Conservation (phyloP, 2,113 vertebrate genomes). For the Scopus umbretta region DNA sequence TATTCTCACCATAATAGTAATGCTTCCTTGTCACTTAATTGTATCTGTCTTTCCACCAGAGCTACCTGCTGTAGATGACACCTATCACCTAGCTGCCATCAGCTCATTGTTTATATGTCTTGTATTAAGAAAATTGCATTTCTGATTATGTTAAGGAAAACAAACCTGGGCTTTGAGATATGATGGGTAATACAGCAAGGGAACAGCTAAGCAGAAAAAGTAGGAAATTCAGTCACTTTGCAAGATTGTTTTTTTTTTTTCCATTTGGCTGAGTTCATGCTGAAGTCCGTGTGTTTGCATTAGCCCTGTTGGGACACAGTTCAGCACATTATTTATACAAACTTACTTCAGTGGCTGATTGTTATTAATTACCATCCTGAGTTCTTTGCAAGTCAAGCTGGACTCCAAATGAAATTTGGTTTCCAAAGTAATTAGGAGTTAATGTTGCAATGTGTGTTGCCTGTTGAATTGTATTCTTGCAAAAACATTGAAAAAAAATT, state of each 20-base stretch:
- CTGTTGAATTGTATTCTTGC: not conserved
- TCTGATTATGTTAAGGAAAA: not conserved
- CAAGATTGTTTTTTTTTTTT: constrained; percentile 33
- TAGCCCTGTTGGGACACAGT: constrained; percentile 78
- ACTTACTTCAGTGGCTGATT: constrained; percentile 73
- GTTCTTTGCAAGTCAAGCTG: constrained; percentile 48
- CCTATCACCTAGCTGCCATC: not conserved
- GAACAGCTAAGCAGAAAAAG: not conserved
- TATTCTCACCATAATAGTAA: not conserved
- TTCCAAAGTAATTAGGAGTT: constrained; percentile 44
- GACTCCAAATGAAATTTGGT: constrained; percentile 30
- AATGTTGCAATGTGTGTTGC: constrained; percentile 3
- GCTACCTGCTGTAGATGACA: not conserved
- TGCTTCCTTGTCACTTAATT: not conserved
- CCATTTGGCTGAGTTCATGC: constrained; percentile 75
- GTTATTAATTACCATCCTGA: constrained; percentile 82
- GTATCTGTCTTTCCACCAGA: not conserved
- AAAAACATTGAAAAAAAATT: not conserved
- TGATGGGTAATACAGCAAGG: constrained; percentile 71
- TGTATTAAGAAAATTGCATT: not conserved
- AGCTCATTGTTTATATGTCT: not conserved
- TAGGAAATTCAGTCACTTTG: constrained; percentile 51
- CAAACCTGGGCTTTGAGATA: constrained; percentile 54
- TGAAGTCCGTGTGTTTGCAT: constrained; percentile 75
- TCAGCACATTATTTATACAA: constrained; percentile 75